These are phyloP conservation scores for Cheilosia variabilis DNA, from an alignment of 2,888 invertebrate genomes.

Conservation along the genomic window DNA sequence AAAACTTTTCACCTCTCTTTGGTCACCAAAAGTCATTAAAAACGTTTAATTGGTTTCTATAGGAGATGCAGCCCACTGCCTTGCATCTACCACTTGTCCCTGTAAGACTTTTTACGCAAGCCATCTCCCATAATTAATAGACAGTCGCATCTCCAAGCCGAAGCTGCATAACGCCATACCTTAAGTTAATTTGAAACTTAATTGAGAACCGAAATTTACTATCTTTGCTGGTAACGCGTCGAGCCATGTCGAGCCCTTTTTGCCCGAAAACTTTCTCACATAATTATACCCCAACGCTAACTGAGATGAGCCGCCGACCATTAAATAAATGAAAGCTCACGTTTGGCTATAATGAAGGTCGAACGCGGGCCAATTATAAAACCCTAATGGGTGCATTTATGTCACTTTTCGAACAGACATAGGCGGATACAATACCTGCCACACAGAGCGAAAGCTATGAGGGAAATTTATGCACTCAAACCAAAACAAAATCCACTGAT, in stretches of 20 bases:
- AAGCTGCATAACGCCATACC: background rate
- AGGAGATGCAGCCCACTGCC: background rate
- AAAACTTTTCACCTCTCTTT: background rate
- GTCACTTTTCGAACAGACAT: conserved; percentile 19
- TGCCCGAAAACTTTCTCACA: conserved; percentile 16
- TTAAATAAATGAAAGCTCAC: conserved; percentile 31
- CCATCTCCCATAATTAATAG: too few relatives aligned
- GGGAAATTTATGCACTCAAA: conserved; percentile 8
- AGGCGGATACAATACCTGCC: background rate
- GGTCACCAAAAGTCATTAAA: background rate
- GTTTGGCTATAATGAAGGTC: conserved; percentile 48
- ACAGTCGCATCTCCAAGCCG: background rate
- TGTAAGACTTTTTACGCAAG: too few relatives aligned
- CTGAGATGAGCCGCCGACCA: background rate
- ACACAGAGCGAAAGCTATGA: conserved; percentile 6
- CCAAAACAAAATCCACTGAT: background rate
- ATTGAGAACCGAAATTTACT: conserved; percentile 17
- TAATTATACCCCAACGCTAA: background rate
- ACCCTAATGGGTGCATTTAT: conserved; percentile 30
- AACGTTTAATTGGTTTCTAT: background rate
- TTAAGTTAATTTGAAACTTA: conserved; percentile 13
- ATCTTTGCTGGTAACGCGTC: background rate
- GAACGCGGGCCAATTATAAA: conserved; percentile 55
- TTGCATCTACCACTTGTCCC: too few relatives aligned
- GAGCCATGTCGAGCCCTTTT: conserved; percentile 5